Evolutionary conservation across 2,888 invertebrate species (phyloP).

Genomic region (Campaea margaritaria): DNA sequence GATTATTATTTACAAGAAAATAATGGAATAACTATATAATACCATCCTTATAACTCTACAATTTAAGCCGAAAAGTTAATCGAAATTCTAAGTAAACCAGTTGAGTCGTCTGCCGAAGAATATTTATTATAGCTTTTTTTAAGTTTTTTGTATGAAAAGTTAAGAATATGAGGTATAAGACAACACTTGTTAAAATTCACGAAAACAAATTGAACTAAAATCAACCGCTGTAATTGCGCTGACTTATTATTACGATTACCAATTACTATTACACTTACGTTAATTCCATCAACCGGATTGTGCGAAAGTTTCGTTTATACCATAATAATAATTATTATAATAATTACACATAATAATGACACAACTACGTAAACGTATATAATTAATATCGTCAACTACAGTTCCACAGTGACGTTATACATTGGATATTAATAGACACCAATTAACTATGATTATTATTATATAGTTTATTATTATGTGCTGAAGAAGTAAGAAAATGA

Average conservation of each 20-base stretch:
- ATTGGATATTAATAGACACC: conserved; percentile 76
- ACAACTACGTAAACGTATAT: conserved; percentile 75
- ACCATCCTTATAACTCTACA: conserved; percentile 16
- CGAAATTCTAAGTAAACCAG: conserved; percentile 1
- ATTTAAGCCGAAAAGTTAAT: conserved; percentile 16
- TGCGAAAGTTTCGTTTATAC: conserved; percentile 78
- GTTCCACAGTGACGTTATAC: conserved; percentile 45
- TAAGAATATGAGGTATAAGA: conserved; percentile 2
- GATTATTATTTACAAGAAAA: conserved; percentile 48
- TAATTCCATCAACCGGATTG: conserved; percentile 80
- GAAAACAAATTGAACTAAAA: conserved; percentile 3
- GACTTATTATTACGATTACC: conserved; percentile 58
- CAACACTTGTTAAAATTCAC: neutral
- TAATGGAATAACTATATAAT: conserved; percentile 40
- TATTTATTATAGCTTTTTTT: too few relatives aligned
- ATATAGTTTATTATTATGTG: conserved; percentile 59
- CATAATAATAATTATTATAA: conserved; percentile 47
- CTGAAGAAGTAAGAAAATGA: conserved; percentile 59
- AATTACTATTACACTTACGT: conserved; percentile 73
- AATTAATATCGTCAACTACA: conserved; percentile 58
- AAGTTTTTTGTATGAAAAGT: neutral
- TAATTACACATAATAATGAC: conserved; percentile 68
- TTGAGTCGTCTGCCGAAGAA: neutral
- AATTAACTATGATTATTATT: conserved; percentile 67
- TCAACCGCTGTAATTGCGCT: conserved; percentile 26